Evolutionary conservation across 2,888 invertebrate species (phyloP).

Genomic region (Geophilus truncorum): DNA sequence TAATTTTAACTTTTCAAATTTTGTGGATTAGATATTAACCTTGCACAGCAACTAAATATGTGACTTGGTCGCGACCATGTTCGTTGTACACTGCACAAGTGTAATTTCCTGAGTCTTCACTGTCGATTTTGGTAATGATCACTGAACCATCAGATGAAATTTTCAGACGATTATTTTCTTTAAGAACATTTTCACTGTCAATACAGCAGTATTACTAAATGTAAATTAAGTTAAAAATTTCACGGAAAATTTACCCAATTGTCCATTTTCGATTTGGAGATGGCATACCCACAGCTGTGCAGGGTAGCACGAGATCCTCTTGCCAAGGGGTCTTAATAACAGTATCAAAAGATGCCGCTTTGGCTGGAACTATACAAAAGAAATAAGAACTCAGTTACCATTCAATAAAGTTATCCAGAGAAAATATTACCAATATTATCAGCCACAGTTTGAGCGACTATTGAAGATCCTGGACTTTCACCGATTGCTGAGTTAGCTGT

Average conservation of each 20-base stretch:
- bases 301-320: neutral
- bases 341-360: neutral
- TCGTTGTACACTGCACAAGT: neutral
- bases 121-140: neutral
- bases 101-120: no score
- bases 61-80: neutral
- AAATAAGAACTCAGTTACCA: no score
- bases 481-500: neutral
- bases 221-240: neutral
- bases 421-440: neutral
- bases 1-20: no score
- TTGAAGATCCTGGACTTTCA: neutral
- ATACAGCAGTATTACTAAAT: no score
- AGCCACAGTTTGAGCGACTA: constrained; percentile 28
- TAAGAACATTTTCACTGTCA: no score
- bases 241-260: neutral
- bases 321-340: neutral
- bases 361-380: neutral
- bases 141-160: neutral
- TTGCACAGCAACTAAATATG: neutral
- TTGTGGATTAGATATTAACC: neutral
- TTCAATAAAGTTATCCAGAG: no score
- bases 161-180: neutral
- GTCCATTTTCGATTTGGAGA: neutral
- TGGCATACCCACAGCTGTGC: neutral